Conservation (phyloP, 2,888 invertebrate species). For the Tuberolachnus salignus region DNA sequence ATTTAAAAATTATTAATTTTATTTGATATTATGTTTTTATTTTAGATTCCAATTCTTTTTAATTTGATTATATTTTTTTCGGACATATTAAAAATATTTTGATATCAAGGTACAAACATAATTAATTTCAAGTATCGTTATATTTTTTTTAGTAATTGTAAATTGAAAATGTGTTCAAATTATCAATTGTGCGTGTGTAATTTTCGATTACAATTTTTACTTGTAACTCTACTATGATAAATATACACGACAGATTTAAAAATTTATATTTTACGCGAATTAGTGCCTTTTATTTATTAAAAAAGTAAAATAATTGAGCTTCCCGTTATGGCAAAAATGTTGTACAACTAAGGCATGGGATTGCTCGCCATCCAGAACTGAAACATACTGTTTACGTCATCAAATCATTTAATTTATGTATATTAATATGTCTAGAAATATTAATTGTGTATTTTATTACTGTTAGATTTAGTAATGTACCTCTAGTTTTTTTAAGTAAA, state of each 20-base stretch:
- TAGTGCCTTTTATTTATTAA: conserved; percentile 52
- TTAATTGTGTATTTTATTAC: conserved; percentile 52
- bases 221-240: conserved; percentile 38
- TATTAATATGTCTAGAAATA: conserved; percentile 41
- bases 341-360: conserved; percentile 25
- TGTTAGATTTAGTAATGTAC: conserved; percentile 47
- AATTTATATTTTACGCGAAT: conserved; percentile 36
- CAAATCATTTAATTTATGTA: conserved; percentile 39
- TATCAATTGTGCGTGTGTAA: conserved; percentile 2
- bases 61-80: conserved; percentile 22
- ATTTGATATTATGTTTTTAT: conserved; percentile 34
- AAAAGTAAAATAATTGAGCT: conserved; percentile 19
- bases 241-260: conserved; percentile 19
- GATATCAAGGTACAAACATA: conserved; percentile 40
- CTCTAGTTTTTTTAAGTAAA: conserved; percentile 38
- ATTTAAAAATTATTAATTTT: conserved; percentile 27
- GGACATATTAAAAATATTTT: conserved; percentile 28
- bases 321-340: conserved; percentile 16
- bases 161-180: conserved; percentile 37
- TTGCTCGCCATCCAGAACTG: conserved; percentile 43
- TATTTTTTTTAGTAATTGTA: not conserved
- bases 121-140: not conserved
- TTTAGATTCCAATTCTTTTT: conserved; percentile 17
- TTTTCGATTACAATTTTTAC: conserved; percentile 2
- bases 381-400: conserved; percentile 2